A percentile compares a stretch with the other conserved stretches of the same genome.
Evolutionary conservation across 2,113 vertebrate genomes (phyloP).

Genomic region (Anguilla japonica): DNA sequence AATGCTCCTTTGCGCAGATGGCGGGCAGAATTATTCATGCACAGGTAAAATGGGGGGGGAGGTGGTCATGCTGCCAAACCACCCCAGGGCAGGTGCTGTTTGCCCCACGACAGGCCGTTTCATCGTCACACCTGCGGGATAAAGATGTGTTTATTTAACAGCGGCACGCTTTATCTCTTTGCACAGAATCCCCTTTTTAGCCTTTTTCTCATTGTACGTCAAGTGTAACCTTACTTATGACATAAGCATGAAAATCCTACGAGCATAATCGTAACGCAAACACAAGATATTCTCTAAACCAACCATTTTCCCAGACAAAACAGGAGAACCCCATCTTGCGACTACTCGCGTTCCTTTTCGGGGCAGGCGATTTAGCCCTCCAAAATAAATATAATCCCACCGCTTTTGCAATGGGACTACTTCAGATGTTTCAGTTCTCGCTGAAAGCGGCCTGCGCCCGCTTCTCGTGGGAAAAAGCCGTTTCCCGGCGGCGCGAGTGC

Average conservation of each 20-base stretch:
- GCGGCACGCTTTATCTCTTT: neutral
- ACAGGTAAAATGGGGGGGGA: slow-evolving; percentile 80
- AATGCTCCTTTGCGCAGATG: slow-evolving; percentile 80
- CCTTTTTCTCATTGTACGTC: neutral
- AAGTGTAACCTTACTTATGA: too few relatives aligned
- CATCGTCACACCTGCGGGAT: neutral
- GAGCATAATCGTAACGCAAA: too few relatives aligned
- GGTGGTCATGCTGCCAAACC: slow-evolving; percentile 61
- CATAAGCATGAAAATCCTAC: too few relatives aligned
- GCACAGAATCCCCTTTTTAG: neutral
- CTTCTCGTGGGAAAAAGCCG: slow-evolving; percentile 23
- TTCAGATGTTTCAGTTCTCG: neutral
- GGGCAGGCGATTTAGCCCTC: too few relatives aligned
- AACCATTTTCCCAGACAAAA: neutral
- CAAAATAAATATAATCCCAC: neutral
- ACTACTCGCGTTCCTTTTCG: neutral
- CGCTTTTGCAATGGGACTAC: neutral
- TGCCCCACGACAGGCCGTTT: slow-evolving; percentile 11
- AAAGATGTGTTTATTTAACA: neutral
- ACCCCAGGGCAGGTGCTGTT: slow-evolving; percentile 43
- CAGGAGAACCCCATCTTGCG: neutral
- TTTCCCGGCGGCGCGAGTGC: too few relatives aligned
- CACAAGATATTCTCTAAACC: neutral
- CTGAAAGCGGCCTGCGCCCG: neutral
- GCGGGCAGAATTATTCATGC: slow-evolving; percentile 84